A percentile compares a stretch with the other conserved stretches of the same genome.
Conservation (phyloP, 2,113 vertebrate genomes). For the Chionodraco myersi region DNA sequence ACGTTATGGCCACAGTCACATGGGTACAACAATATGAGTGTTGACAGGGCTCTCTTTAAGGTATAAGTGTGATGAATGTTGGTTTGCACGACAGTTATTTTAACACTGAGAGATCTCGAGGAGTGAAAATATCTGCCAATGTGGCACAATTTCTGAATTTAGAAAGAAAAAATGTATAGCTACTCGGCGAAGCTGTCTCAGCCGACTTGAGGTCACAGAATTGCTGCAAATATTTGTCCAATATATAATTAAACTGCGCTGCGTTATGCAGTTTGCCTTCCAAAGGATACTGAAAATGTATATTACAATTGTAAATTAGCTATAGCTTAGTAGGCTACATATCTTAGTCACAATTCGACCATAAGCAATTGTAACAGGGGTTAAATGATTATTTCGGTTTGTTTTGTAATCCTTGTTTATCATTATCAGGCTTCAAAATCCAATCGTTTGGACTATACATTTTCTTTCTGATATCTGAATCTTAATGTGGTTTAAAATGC, state of each 20-base stretch:
- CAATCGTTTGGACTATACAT: too few species aligned
- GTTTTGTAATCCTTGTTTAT: neutral
- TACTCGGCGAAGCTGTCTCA: too few species aligned
- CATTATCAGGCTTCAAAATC: neutral
- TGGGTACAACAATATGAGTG: neutral
- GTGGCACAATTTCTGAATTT: neutral
- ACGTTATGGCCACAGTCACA: neutral
- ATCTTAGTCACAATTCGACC: too few species aligned
- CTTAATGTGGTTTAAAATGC: neutral
- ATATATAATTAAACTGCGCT: neutral
- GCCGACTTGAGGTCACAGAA: neutral
- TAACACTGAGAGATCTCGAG: neutral
- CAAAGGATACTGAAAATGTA: neutral
- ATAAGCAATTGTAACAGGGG: too few species aligned
- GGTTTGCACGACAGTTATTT: neutral
- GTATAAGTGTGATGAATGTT: neutral
- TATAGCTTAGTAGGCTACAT: neutral
- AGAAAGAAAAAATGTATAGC: neutral
- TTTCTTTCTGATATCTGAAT: neutral
- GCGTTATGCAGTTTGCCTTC: neutral
- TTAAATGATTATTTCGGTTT: neutral
- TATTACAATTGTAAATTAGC: neutral
- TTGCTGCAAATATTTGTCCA: neutral
- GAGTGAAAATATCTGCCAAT: neutral
- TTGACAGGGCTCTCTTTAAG: neutral